Evolutionary conservation across 1,140 invertebrate genomes (phyloP), one percentile per base, ranked within the genome.

Genomic region (Subanguina moxae): DNA sequence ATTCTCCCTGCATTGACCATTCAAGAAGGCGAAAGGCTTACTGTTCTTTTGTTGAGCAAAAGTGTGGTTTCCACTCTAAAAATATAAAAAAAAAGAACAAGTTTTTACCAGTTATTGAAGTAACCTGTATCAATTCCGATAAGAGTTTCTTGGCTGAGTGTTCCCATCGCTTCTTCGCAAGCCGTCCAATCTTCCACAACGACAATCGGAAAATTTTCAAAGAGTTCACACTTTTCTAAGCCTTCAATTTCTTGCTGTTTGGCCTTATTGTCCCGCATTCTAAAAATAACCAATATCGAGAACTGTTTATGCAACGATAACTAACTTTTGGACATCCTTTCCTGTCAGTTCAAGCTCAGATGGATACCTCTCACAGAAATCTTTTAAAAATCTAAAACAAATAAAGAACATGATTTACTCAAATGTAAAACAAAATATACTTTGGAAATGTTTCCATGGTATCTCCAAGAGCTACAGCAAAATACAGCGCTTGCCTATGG

Each of bases 41-140:
- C 68, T 69, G 27, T 59, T 70, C 68, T 7, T 46, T 8, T n/a
- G 64, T 27, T n/a, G 48, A 59, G 38, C 56, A 48, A 61, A 38
- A 70, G 58, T 70, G 68, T 32, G 68, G 68, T 25, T 57, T 56
- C 68, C 68, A 70, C 42, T 70, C 68, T 32, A 64, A 48, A 25
- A 21, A 19, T 5, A 52, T 52, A 5, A 19, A 21, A 7, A 15
- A 52, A 7, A 7, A 38, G 11, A 38, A 52, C n/a, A 45, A 45
- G n/a, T 45, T 45, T 13, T 13, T 45, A n/a, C 11, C 11, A 45
- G 43, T 13, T 45, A 52, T 7, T 21, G 17, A 15, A 21, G 3
- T 15, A 25, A 52, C n/a, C 48, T 21, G n/a, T 52, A 52, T 68
- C 67, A 58, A 68, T 68, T 42, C 68, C 68, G n/a, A 70, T 46